These are phyloP conservation scores for Caenorhabditis imperialis DNA, from an alignment of 2,888 invertebrate genomes.

Conservation along the genomic window DNA sequence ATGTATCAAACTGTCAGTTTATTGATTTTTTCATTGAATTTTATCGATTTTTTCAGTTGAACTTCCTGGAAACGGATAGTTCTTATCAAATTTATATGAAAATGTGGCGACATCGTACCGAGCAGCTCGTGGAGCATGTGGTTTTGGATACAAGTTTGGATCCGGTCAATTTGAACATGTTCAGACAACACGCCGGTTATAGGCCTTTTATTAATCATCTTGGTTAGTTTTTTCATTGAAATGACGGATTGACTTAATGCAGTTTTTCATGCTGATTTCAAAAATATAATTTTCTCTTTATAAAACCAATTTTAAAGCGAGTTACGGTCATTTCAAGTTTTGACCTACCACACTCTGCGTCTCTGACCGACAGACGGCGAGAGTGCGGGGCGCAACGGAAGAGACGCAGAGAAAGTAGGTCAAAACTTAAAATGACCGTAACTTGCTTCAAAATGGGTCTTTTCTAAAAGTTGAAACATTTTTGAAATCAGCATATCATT, in stretches of 20 bases:
- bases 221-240: constrained; percentile 18
- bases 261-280: not conserved
- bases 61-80: constrained; percentile 14
- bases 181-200: constrained; percentile 4
- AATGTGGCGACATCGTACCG: constrained; percentile 28
- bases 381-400: too few species aligned
- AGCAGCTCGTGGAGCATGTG: constrained; percentile 27
- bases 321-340: too few species aligned
- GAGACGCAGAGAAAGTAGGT: too few species aligned
- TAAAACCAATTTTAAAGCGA: too few species aligned
- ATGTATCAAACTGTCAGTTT: too few species aligned
- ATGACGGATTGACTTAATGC: too few species aligned
- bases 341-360: too few species aligned
- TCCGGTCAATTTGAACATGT: constrained; percentile 13
- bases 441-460: too few species aligned
- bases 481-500: not conserved
- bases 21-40: too few species aligned
- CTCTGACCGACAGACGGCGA: too few species aligned
- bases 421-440: too few species aligned
- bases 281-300: not conserved
- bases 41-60: constrained; percentile 19
- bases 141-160: constrained; percentile 13
- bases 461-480: too few species aligned
- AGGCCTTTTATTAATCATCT: constrained; percentile 2
- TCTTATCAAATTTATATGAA: constrained; percentile 23